These are phyloP conservation scores for Idaea dimidiata DNA, from an alignment of 2,888 invertebrate genomes.

Conservation along the genomic window DNA sequence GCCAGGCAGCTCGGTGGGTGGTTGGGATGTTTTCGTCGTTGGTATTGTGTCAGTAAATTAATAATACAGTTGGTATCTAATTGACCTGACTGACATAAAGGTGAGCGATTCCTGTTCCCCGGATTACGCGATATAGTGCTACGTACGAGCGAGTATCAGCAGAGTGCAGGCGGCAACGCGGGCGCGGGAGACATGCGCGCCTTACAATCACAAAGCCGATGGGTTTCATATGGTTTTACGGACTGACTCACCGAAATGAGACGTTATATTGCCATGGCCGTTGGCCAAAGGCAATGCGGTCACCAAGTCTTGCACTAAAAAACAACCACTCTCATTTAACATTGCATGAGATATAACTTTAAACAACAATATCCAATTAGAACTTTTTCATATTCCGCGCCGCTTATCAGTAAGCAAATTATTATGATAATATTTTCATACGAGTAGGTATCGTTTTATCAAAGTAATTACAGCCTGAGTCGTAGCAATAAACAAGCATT, in stretches of 20 bases:
- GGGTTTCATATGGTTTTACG: slow-evolving; percentile 65
- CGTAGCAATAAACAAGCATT: slow-evolving; percentile 37
- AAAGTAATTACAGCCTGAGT: slow-evolving; percentile 35
- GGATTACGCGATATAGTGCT: neutral
- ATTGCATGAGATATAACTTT: slow-evolving; percentile 62
- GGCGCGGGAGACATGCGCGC: slow-evolving; percentile 71
- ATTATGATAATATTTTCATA: slow-evolving; percentile 39
- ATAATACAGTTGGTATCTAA: slow-evolving; percentile 20
- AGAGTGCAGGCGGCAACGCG: slow-evolving; percentile 50
- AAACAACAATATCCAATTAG: slow-evolving; percentile 17
- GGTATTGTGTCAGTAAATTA: slow-evolving; percentile 15
- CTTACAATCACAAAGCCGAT: slow-evolving; percentile 77
- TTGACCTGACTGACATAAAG: slow-evolving; percentile 18
- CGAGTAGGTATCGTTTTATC: slow-evolving; percentile 37
- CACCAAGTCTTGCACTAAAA: slow-evolving; percentile 82
- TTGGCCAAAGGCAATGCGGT: slow-evolving; percentile 80
- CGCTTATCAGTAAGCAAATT: slow-evolving; percentile 47
- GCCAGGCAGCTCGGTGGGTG: neutral
- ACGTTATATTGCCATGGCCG: slow-evolving; percentile 79
- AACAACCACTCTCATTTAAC: slow-evolving; percentile 78
- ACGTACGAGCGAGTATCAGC: slow-evolving; percentile 36
- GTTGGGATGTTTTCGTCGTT: neutral
- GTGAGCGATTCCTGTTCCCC: neutral
- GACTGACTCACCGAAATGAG: slow-evolving; percentile 80
- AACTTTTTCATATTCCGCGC: slow-evolving; percentile 28